Base-by-base conservation (phyloP, 2,797 vertebrate species). In the Urosaurus nigricauda region DNA sequence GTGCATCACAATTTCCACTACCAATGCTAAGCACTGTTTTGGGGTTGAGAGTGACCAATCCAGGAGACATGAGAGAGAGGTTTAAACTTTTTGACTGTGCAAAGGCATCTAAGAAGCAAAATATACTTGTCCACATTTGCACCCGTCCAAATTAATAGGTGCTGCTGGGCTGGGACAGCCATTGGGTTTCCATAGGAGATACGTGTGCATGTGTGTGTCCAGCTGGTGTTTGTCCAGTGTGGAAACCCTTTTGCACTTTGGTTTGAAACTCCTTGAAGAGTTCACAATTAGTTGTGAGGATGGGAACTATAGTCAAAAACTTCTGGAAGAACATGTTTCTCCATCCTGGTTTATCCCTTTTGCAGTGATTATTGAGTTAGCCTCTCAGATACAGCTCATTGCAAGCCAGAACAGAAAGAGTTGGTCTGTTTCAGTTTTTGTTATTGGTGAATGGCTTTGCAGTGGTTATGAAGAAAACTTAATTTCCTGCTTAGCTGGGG, bases 401-500 rank as follows among this genome's bases (percentile, higher is more conserved):
- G 53, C 26, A 81, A 47, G 3, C 53, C 29, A 47, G 53, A 68
- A 29, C 14, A 35, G 21, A 37, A 58, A 11, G 6, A 6, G 6
- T 37, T 93, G 4, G 88, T n/a, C 47, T 11, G 9, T 77, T 47
- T 12, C 26, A 3, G 24, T 29, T 47, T 73, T 92, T 94, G 90
- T 7, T 68, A 92, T 93, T 91, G 43, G 17, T 90, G 70, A 43
- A 58, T 43, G 17, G 35, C 56, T 82, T 87, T 88, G 70, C n/a
- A 84, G 47, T 60, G 90, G 87, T 75, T 84, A 75, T 1, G 5
- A 90, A 92, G 89, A 89, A 32, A 87, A 81, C 32, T 90, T 94
- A 21, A 88, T 94, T 94, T 95, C 40, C 74, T 86, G 4, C 86
- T 12, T 89, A 87, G 79, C 21, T 29, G 63, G 88, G 79, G 85